Conservation (phyloP, 2,797 vertebrate genomes). For the Clarias pachynema region DNA sequence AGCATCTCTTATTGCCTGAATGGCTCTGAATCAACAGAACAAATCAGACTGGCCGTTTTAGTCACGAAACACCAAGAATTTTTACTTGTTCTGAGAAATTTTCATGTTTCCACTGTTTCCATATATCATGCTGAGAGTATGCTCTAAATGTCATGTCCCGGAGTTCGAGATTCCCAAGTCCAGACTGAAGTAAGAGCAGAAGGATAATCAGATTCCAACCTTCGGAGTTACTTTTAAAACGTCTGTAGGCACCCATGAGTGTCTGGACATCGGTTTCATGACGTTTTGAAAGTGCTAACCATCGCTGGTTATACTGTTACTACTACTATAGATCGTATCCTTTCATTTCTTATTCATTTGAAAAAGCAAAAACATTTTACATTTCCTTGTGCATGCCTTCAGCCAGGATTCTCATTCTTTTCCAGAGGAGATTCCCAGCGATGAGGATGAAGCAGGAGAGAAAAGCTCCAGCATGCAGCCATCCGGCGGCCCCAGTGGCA, state of each 20-base stretch:
- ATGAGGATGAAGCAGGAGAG: conserved; percentile 88
- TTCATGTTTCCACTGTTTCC: not conserved
- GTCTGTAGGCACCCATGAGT: not conserved
- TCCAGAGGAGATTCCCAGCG: conserved; percentile 93
- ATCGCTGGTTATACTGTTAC: too few species aligned
- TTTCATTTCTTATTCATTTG: not conserved
- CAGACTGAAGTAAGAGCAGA: not conserved
- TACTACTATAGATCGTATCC: too few species aligned
- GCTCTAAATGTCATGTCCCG: not conserved
- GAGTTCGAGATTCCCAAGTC: not conserved
- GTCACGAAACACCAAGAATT: not conserved
- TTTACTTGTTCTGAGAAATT: not conserved
- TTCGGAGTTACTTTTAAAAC: not conserved
- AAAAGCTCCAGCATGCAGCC: conserved; percentile 72
- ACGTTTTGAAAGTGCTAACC: not conserved
- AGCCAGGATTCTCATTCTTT: not conserved
- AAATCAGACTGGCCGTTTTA: not conserved
- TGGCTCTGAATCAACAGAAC: not conserved
- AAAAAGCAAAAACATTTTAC: not conserved
- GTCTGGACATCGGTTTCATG: not conserved
- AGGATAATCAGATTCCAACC: not conserved
- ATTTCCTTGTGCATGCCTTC: not conserved
- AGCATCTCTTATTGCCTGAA: not conserved
- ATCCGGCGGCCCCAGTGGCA: conserved; percentile 49
- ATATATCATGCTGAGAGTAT: too few species aligned